Base-by-base conservation (phyloP, 2,797 vertebrate genomes). In the Tiaroga cobitis region DNA sequence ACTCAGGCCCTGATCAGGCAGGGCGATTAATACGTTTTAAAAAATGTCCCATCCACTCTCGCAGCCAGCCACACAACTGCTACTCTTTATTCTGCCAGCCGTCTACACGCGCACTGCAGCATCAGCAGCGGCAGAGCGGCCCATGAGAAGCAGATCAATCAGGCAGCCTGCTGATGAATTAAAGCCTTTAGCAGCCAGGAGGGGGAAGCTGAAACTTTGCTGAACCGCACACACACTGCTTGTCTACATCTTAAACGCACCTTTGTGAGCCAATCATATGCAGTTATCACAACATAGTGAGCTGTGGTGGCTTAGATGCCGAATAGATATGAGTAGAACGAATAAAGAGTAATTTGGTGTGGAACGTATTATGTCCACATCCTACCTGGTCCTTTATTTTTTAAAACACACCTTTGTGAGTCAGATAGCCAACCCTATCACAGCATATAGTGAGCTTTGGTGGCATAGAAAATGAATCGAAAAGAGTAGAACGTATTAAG, bases 111-210 rank as follows among this genome's bases (percentile, higher is more conserved):
- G 92, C 94, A 92, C 92, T 95, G 95, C 95, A 91, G 93, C 93
- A 94, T 96, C 95, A 95, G 95, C 95, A 95, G 92, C 92, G 88
- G 92, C 88, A 91, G 90, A 89, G 90, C 56, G 76, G 92, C 92
- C 94, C 94, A 92, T 95, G 91, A 94, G 95, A 95, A 94, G 92
- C 92, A 94, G 95, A 96, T 96, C 95, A 96, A 95, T 96, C 94
- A 94, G 89, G 37, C 91, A 92, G 89, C 90, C 89, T 85, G 29
- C 91, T 95, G 95, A 95, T 95, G 92, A 95, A 96, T 95, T 91
- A 90, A 88, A 90, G 85, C 82, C 90, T 88, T 92, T 90, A 91
- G 89, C 88, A 82, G 87, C 78, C 84, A 81, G 86, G 78, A 84
- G 89, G 83, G 89, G 93, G 83, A 87, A 88, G 90, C 89, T 83